Percentiles rank a stretch among this genome's conserved stretches.
These are phyloP conservation scores for Poeciliopsis gracilis DNA, from an alignment of 2,797 vertebrate species.

Conservation along the genomic window DNA sequence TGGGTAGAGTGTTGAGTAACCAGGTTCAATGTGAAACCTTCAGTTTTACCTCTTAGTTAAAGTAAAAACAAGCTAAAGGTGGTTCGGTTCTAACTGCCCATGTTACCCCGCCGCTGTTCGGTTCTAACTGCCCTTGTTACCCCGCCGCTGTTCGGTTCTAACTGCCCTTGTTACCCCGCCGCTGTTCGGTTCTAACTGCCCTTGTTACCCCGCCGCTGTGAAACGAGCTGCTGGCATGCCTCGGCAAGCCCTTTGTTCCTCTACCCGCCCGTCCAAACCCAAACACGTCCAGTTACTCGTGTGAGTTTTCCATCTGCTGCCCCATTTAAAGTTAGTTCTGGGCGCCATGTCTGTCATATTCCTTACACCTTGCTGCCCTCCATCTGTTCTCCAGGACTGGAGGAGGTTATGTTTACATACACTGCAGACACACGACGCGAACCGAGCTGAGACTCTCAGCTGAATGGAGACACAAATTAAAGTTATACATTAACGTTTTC, in stretches of 20 bases:
- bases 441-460: neutral
- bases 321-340: constrained; percentile 1
- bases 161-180: too few relatives aligned
- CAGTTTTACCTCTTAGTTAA: neutral
- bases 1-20: neutral
- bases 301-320: neutral
- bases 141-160: too few relatives aligned
- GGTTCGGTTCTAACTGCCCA: too few relatives aligned
- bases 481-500: neutral
- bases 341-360: constrained; percentile 17
- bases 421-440: neutral
- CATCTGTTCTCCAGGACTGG: constrained; percentile 6
- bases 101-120: too few relatives aligned
- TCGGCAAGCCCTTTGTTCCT: constrained; percentile 63
- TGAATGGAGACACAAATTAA: neutral
- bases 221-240: constrained; percentile 14
- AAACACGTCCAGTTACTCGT: neutral
- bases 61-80: neutral
- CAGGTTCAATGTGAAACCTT: neutral
- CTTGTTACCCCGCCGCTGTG: too few relatives aligned
- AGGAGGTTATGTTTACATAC: constrained; percentile 8
- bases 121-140: too few relatives aligned
- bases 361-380: neutral
- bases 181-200: too few relatives aligned
- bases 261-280: constrained; percentile 19